Conservation (phyloP, 2,797 vertebrate genomes). For the Gymnothorax javanicus region DNA sequence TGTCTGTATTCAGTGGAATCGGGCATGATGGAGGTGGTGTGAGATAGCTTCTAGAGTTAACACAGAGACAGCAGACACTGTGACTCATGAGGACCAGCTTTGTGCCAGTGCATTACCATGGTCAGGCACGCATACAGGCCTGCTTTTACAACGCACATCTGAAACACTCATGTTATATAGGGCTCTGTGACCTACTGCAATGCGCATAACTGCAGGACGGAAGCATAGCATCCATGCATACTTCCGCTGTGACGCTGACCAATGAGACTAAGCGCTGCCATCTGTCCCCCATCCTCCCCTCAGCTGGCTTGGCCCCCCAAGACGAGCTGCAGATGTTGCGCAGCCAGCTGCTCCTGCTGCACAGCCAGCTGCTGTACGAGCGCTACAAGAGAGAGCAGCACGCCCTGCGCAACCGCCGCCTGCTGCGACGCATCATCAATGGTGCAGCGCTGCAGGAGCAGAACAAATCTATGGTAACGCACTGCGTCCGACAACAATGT, state of each 20-base stretch:
- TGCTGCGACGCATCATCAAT: slow-evolving; percentile 85
- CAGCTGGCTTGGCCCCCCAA: slow-evolving; percentile 74
- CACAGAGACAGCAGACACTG: not conserved
- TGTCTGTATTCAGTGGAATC: too few relatives aligned
- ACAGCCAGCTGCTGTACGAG: slow-evolving; percentile 89
- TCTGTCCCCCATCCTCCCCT: slow-evolving; percentile 4
- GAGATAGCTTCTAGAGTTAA: not conserved
- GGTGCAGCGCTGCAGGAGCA: slow-evolving; percentile 88
- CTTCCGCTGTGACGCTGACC: too few relatives aligned
- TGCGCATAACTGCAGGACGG: not conserved
- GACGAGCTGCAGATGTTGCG: slow-evolving; percentile 87
- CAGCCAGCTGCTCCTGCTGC: slow-evolving; percentile 86
- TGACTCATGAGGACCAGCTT: not conserved
- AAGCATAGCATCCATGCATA: too few relatives aligned
- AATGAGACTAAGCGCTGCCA: not conserved
- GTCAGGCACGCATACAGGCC: too few relatives aligned
- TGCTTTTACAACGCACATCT: too few relatives aligned
- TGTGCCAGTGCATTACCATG: too few relatives aligned
- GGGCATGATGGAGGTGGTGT: too few relatives aligned
- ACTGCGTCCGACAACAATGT: not conserved
- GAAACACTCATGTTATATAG: too few relatives aligned
- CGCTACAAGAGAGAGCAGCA: slow-evolving; percentile 95
- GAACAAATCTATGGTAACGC: slow-evolving; percentile 87
- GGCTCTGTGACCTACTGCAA: too few relatives aligned
- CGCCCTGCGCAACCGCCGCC: slow-evolving; percentile 87